These are phyloP conservation scores for Scophthalmus maximus DNA, from an alignment of 2,113 vertebrate genomes.

Conservation along the genomic window DNA sequence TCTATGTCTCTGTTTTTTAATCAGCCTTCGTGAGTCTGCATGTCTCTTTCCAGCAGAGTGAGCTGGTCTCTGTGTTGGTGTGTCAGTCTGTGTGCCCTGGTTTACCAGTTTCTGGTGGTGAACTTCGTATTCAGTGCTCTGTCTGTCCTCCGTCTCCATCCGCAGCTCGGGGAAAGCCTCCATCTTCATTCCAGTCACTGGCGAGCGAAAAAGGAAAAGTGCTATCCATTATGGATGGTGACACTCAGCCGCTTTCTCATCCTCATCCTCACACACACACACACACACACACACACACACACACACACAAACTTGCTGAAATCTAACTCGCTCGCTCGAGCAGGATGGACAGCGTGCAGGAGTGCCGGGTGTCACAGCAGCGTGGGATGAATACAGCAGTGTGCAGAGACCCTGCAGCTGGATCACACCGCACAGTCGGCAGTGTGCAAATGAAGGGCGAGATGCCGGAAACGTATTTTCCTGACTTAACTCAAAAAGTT, in stretches of 20 bases:
- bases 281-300: neutral
- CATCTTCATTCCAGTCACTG: constrained; percentile 93
- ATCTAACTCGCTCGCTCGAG: constrained; percentile 11
- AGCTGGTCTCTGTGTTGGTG: neutral
- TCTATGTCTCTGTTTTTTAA: neutral
- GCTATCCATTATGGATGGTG: constrained; percentile 51
- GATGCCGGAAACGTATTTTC: neutral
- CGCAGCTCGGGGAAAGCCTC: constrained; percentile 92
- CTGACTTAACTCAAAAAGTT: neutral
- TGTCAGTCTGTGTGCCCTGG: neutral
- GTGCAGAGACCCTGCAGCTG: neutral
- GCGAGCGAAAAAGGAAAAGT: constrained; percentile 17
- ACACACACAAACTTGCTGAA: neutral
- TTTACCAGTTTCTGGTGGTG: constrained; percentile 96
- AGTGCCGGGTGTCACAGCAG: neutral
- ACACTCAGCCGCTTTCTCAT: constrained; percentile 18
- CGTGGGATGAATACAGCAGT: neutral
- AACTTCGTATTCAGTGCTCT: constrained; percentile 94
- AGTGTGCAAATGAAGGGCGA: constrained; percentile 22
- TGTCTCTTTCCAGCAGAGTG: neutral
- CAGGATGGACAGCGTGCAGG: neutral
- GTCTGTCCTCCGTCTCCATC: constrained; percentile 93
- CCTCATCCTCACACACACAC: constrained; percentile 23
- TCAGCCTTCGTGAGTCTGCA: neutral
- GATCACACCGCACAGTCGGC: neutral